These are phyloP conservation scores for Cantharis nigra DNA, from an alignment of 2,888 invertebrate genomes.

Conservation along the genomic window DNA sequence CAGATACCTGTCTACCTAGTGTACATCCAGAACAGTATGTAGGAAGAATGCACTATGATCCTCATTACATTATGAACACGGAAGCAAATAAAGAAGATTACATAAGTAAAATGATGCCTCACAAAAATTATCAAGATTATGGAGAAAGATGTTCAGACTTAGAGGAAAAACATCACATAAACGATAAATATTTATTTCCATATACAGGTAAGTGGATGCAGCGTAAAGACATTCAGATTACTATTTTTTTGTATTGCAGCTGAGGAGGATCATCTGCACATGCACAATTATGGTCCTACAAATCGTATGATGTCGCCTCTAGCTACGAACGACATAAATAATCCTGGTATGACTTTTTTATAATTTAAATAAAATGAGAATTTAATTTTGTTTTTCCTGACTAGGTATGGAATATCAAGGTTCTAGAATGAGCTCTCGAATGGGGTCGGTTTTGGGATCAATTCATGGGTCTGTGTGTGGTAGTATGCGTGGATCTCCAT, in stretches of 20 bases:
- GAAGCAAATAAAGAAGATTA: conserved; percentile 48
- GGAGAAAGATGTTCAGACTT: conserved; percentile 71
- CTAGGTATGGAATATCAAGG: conserved; percentile 47
- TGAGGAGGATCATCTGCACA: conserved; percentile 72
- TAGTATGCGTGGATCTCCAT: conserved; percentile 52
- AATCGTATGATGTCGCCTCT: conserved; percentile 53
- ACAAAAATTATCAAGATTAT: conserved; percentile 60
- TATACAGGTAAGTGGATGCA: conserved; percentile 67
- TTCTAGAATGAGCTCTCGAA: conserved; percentile 49
- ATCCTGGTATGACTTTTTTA: conserved; percentile 51
- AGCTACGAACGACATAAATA: conserved; percentile 59
- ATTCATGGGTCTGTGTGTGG: conserved; percentile 52
- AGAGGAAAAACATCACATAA: conserved; percentile 72
- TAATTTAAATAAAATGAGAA: background rate
- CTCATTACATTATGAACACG: conserved; percentile 45
- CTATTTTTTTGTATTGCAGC: conserved; percentile 55
- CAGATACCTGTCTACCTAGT: conserved; percentile 63
- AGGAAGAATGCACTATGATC: conserved; percentile 50
- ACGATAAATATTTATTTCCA: conserved; percentile 83
- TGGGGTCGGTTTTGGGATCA: conserved; percentile 52
- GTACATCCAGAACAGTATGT: conserved; percentile 59
- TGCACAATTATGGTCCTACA: conserved; percentile 39
- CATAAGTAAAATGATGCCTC: conserved; percentile 49
- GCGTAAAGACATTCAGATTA: background rate
- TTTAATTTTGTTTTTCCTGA: background rate